phyloP scores from a whole-genome alignment of 2,888 invertebrate species.

The Sesia apiformis region DNA sequence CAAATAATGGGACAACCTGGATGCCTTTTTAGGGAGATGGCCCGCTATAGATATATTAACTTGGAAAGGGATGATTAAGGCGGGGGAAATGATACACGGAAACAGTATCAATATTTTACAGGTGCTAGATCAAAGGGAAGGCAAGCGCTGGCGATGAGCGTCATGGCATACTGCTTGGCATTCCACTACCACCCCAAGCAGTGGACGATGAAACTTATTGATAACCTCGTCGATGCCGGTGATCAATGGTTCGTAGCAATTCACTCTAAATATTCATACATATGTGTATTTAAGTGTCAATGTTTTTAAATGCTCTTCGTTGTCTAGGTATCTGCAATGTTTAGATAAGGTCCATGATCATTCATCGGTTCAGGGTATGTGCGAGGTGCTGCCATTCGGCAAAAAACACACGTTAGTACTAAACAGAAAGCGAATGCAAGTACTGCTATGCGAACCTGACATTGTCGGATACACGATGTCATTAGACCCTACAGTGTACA shows the following conservation, averaged over 20 bases:
- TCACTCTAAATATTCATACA: neutral
- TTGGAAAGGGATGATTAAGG: neutral
- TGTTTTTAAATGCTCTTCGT: no score
- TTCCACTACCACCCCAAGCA: slow-evolving; percentile 74
- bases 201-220: slow-evolving; percentile 77
- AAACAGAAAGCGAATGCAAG: slow-evolving; percentile 57
- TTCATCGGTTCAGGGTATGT: slow-evolving; percentile 57
- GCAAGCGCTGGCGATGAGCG: slow-evolving; percentile 74
- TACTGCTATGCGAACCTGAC: slow-evolving; percentile 56
- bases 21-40: no score
- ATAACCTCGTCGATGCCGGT: slow-evolving; percentile 71
- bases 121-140: slow-evolving; percentile 50
- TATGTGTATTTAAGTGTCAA: neutral
- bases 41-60: neutral
- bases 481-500: slow-evolving; percentile 56
- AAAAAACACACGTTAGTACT: slow-evolving; percentile 52
- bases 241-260: slow-evolving; percentile 53
- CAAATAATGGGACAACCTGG: no score
- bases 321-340: slow-evolving; percentile 49
- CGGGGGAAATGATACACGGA: neutral
- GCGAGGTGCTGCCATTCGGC: slow-evolving; percentile 60
- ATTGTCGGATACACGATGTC: slow-evolving; percentile 66
- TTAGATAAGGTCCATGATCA: slow-evolving; percentile 64
- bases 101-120: slow-evolving; percentile 10
- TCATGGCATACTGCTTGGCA: slow-evolving; percentile 74